phyloP scores from a whole-genome alignment of 1,140 invertebrate species.

The Drosophila mauritiana region DNA sequence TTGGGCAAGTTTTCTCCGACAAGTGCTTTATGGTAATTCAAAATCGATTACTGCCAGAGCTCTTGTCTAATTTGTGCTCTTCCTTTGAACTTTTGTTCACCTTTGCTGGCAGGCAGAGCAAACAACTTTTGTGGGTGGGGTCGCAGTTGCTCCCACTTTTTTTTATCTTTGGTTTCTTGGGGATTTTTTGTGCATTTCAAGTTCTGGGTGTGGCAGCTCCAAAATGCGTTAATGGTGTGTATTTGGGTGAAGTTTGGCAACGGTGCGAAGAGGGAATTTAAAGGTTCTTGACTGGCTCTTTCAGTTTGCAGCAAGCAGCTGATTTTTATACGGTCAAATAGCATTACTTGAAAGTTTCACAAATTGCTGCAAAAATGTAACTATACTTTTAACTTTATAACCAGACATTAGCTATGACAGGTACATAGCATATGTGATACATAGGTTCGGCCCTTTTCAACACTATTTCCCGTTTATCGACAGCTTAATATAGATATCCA shows the following conservation, averaged over 20 bases:
- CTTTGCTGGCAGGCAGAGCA: constrained; percentile 23
- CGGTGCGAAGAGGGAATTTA: constrained; percentile 8
- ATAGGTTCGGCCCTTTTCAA: neutral
- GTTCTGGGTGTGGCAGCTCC: constrained; percentile 47
- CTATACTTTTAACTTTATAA: too few relatives aligned
- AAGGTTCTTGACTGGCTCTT: constrained; percentile 3
- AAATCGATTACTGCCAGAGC: constrained; percentile 50
- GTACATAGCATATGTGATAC: too few relatives aligned
- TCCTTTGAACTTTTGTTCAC: constrained; percentile 42
- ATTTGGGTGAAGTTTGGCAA: constrained; percentile 48
- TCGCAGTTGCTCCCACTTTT: constrained; percentile 14
- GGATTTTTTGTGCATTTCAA: constrained; percentile 44
- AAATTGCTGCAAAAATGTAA: too few relatives aligned
- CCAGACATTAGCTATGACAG: too few relatives aligned
- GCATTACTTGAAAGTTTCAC: too few relatives aligned
- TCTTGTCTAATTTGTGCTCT: constrained; percentile 46
- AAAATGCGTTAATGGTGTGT: constrained; percentile 35
- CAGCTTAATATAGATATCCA: constrained; percentile 1
- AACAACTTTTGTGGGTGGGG: constrained; percentile 31
- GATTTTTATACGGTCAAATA: neutral
- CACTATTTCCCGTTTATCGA: neutral
- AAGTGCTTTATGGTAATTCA: constrained; percentile 43
- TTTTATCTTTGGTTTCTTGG: constrained; percentile 17
- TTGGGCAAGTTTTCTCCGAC: constrained; percentile 15
- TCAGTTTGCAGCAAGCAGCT: neutral